phyloP scores from a whole-genome alignment of 2,797 vertebrate genomes.

The Florisuga fusca region DNA sequence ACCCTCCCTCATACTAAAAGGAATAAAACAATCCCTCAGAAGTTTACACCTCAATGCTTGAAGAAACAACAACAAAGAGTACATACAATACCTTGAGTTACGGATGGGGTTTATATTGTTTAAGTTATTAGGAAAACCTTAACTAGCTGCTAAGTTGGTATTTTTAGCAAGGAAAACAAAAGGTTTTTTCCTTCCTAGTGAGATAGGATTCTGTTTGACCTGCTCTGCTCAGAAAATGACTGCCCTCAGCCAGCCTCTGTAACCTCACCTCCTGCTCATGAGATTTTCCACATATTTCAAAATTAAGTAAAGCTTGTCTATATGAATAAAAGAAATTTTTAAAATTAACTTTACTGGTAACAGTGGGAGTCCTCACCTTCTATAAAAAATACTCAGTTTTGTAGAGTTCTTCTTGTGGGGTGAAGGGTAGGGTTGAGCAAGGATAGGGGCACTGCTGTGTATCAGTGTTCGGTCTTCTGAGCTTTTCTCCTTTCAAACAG shows the following conservation, averaged over 20 bases:
- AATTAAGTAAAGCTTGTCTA: background rate
- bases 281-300: background rate
- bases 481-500: background rate
- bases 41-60: slow-evolving; percentile 74
- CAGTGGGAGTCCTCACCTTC: background rate
- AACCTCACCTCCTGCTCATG: background rate
- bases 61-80: slow-evolving; percentile 71
- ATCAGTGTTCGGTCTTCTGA: background rate
- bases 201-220: background rate
- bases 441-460: background rate
- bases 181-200: slow-evolving; percentile 23
- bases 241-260: background rate
- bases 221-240: background rate
- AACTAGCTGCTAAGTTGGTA: slow-evolving; percentile 41
- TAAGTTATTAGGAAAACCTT: slow-evolving; percentile 55
- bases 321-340: background rate
- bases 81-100: slow-evolving; percentile 46
- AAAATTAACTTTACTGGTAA: background rate
- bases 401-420: background rate
- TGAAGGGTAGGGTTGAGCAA: background rate
- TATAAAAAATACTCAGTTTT: background rate
- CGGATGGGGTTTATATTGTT: slow-evolving; percentile 50
- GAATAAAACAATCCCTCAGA: slow-evolving; percentile 72
- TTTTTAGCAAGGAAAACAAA: slow-evolving; percentile 58
- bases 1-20: slow-evolving; percentile 58